Base-by-base conservation (phyloP, 2,888 invertebrate species). In the Silvanus unidentatus region DNA sequence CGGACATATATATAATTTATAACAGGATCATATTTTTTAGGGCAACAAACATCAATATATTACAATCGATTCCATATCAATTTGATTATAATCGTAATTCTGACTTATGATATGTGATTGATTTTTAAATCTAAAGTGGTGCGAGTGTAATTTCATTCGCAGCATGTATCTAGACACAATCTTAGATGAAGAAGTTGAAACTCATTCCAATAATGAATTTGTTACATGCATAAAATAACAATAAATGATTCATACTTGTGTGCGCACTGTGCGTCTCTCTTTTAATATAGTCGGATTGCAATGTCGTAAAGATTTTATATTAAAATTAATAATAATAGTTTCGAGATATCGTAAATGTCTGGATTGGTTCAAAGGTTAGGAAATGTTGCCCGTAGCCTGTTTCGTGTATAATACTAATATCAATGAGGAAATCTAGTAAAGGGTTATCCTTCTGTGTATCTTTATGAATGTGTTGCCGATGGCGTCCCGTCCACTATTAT, bases 111-210 rank as follows among this genome's bases (percentile, higher is more conserved):
- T 54, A 55, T 54, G 58, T 59, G 59, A 59, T 59, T 59, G 55
- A 55, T 59, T 58, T 37, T 59, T 55, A 59, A 57, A 58, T 58
- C 53, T 55, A 52, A 55, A 58, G 53, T 54, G 55, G 44, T 53
- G 52, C 47, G 53, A 45, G 57, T 44, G 57, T 52, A 61, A 61
- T 61, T 54, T 61, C 55, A 48, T 54, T 61, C 61, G 48, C 61
- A 61, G 61, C 61, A 50, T 59, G 61, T 47, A 55, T 52, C 54
- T 53, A 53, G 51, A 48, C 54, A 45, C 48, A 53, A 53, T 53
- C 53, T 53, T 28, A 42, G 35, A 46, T 41, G 32, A 35, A 43
- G 48, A 51, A 51, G 48, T 48, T 51, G 49, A 53, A 49, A 51
- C 53, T 53, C 53, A 49, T 49, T 44, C 50, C 42, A 45, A 42